Percentiles rank a stretch among this genome's conserved stretches.
Evolutionary conservation across 2,113 vertebrate genomes (phyloP).

Genomic region (Charina bottae): DNA sequence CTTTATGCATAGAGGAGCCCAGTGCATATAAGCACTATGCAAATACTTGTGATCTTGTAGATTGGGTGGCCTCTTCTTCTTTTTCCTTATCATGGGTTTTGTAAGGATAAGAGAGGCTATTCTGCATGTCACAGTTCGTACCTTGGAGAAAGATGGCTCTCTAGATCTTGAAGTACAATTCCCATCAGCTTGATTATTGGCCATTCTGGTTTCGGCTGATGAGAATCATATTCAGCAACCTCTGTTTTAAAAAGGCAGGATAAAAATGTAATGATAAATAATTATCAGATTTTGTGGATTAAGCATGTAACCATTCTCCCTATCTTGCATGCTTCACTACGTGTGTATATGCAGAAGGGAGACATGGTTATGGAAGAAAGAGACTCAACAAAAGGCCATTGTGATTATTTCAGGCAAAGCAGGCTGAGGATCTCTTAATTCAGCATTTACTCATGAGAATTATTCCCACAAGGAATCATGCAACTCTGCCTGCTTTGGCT

Average conservation of each 20-base stretch:
- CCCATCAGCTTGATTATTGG: background rate
- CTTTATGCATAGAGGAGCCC: background rate
- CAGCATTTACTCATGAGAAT: constrained; percentile 78
- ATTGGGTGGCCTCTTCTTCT: background rate
- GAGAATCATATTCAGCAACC: background rate
- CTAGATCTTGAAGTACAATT: no score
- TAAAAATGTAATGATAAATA: background rate
- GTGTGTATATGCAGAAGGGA: background rate
- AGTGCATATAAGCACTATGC: background rate
- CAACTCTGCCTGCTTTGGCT: constrained; percentile 81
- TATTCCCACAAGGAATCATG: constrained; percentile 77
- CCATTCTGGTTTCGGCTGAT: background rate
- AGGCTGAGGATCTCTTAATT: constrained; percentile 77
- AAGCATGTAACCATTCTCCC: background rate
- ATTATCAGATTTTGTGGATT: no score
- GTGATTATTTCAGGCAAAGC: constrained; percentile 66
- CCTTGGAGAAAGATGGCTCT: background rate
- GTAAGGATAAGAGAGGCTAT: background rate
- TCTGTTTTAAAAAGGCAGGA: background rate
- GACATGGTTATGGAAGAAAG: constrained; percentile 59
- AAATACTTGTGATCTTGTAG: background rate
- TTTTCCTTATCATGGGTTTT: no score
- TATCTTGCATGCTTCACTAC: background rate
- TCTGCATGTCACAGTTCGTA: no score
- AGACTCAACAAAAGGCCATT: constrained; percentile 36